Percentiles rank a stretch among this genome's conserved stretches.
Evolutionary conservation across 2,888 invertebrate species (phyloP).

Genomic region (Physocephala rufipes): DNA sequence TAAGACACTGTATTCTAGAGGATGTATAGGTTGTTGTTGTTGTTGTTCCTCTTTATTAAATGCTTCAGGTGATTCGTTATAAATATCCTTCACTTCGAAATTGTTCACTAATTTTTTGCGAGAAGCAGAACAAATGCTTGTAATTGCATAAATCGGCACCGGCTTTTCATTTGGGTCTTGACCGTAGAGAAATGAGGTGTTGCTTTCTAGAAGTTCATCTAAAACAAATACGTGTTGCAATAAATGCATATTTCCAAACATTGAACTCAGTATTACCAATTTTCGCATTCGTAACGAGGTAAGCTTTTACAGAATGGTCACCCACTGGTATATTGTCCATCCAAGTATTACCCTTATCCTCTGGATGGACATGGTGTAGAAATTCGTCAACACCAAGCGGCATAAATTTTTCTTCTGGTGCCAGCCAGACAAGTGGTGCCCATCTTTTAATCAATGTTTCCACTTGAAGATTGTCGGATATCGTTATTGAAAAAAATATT

Average conservation of each 20-base stretch:
- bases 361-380: constrained; percentile 69
- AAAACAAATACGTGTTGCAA: constrained; percentile 38
- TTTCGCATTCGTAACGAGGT: constrained; percentile 67
- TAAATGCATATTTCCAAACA: neutral
- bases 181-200: constrained; percentile 71
- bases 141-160: constrained; percentile 72
- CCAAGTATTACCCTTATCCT: constrained; percentile 57
- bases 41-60: neutral
- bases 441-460: constrained; percentile 69
- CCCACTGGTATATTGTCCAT: constrained; percentile 56
- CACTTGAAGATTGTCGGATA: constrained; percentile 54
- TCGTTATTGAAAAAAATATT: neutral
- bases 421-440: constrained; percentile 75
- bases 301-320: constrained; percentile 65
- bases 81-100: constrained; percentile 27
- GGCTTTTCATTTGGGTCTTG: constrained; percentile 68
- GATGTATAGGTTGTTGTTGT: constrained; percentile 2
- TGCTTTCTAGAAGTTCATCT: constrained; percentile 60
- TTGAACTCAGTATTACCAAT: constrained; percentile 60
- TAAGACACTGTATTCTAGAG: constrained; percentile 9
- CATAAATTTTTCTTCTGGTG: constrained; percentile 73
- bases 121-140: constrained; percentile 66
- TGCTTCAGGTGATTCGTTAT: constrained; percentile 1
- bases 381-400: constrained; percentile 73
- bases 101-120: neutral